Percentiles rank a stretch among this genome's conserved stretches.
Evolutionary conservation across 2,797 vertebrate species (phyloP).

Genomic region (Fratercula arctica): DNA sequence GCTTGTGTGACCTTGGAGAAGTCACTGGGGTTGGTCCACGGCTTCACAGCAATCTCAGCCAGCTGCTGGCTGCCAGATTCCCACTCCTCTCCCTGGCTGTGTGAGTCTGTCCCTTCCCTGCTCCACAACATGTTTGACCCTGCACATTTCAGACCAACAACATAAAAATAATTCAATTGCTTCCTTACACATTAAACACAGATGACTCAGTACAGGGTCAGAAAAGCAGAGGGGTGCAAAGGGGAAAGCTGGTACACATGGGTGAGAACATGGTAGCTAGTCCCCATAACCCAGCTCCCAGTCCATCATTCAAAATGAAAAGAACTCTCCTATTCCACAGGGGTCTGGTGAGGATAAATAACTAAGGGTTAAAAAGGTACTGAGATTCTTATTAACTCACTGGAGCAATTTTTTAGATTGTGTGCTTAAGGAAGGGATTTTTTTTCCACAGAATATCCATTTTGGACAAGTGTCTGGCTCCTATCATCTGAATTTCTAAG

Average conservation of each 20-base stretch:
- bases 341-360: neutral
- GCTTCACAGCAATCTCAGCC: neutral
- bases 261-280: neutral
- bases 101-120: neutral
- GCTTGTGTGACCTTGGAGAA: conserved; percentile 4
- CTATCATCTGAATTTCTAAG: neutral
- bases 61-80: conserved; percentile 16
- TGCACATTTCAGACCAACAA: neutral
- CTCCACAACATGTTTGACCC: neutral
- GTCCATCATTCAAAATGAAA: neutral
- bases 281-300: neutral
- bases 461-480: neutral
- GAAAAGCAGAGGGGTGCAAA: neutral
- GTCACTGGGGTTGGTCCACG: neutral
- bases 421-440: neutral
- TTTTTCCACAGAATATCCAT: neutral
- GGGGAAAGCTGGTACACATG: neutral
- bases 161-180: neutral
- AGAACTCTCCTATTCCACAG: neutral
- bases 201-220: neutral
- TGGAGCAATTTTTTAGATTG: neutral
- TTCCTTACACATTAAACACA: neutral
- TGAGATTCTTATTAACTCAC: neutral
- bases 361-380: neutral
- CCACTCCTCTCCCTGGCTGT: neutral